phyloP scores from a whole-genome alignment of 2,888 invertebrate species.

The Chymomyza fuscimana region DNA sequence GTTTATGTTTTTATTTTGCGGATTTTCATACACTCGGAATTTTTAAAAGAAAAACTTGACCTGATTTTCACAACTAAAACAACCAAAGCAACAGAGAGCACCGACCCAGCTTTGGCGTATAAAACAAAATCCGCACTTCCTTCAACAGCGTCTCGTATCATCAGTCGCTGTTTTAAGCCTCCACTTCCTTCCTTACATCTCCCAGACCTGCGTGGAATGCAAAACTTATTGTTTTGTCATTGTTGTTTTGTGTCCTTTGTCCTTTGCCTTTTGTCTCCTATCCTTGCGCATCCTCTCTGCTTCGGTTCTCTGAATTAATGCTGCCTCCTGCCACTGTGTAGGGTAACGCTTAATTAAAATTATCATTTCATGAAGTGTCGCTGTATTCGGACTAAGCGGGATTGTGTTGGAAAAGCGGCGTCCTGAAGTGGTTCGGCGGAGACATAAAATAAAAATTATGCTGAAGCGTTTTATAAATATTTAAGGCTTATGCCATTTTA shows the following conservation, averaged over 20 bases:
- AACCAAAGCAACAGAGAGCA: slow-evolving; percentile 23
- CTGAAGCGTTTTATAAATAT: slow-evolving; percentile 52
- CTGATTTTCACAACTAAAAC: slow-evolving; percentile 51
- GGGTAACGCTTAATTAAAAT: slow-evolving; percentile 65
- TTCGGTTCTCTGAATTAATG: background rate
- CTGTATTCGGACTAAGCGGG: slow-evolving; percentile 1
- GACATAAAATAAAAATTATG: slow-evolving; percentile 23
- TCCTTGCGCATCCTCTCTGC: slow-evolving; percentile 9
- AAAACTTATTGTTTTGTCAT: slow-evolving; percentile 47
- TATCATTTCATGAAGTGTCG: slow-evolving; percentile 63
- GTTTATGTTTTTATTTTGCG: slow-evolving; percentile 23
- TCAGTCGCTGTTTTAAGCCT: background rate
- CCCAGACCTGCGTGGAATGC: slow-evolving; percentile 24
- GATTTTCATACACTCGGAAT: slow-evolving; percentile 60
- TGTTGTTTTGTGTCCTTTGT: slow-evolving; percentile 35
- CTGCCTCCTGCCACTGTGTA: slow-evolving; percentile 10
- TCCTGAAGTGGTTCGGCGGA: slow-evolving; percentile 3
- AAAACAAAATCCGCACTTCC: background rate
- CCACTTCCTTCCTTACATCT: slow-evolving; percentile 27
- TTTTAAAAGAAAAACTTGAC: slow-evolving; percentile 74
- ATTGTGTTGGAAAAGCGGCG: background rate
- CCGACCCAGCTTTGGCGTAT: slow-evolving; percentile 31
- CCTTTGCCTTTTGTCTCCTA: slow-evolving; percentile 2
- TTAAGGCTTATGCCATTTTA: slow-evolving; percentile 39
- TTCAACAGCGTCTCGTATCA: background rate